Percentiles rank a stretch among this genome's conserved stretches.
Evolutionary conservation across 37 sponge, comb jelly and placozoan species (phyloP).

Genomic region (Crambe crambe): DNA sequence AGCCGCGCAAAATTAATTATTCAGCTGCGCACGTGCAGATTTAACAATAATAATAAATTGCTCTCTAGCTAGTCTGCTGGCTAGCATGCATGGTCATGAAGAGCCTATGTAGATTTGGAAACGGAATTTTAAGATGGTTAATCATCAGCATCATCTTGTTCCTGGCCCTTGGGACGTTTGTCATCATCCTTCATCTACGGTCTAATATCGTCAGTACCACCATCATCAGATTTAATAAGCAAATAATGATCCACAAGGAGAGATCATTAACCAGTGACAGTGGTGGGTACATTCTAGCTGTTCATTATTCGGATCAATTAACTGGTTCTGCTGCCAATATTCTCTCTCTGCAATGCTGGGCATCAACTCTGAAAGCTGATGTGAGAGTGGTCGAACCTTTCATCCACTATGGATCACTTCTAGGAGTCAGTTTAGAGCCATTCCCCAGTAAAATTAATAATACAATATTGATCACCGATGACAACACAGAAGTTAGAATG

Average conservation of each 20-base stretch:
- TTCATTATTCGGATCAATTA: neutral
- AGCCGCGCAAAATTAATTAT: too few species aligned
- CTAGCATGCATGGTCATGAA: too few species aligned
- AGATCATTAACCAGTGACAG: neutral
- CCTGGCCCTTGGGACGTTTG: too few species aligned
- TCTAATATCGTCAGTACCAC: too few species aligned
- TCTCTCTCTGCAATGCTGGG: neutral
- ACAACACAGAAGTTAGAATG: neutral
- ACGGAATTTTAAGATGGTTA: too few species aligned
- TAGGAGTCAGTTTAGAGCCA: neutral
- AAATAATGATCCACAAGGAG: neutral
- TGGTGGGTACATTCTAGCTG: neutral
- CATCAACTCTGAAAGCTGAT: neutral
- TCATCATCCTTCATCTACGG: too few species aligned
- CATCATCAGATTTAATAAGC: too few species aligned
- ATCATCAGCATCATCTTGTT: too few species aligned
- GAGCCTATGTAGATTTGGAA: too few species aligned
- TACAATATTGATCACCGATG: neutral
- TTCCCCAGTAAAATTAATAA: neutral
- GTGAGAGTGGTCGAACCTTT: neutral
- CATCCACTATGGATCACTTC: neutral
- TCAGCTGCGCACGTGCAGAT: too few species aligned
- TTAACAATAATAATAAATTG: too few species aligned
- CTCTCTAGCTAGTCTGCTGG: too few species aligned
- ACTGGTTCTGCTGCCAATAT: neutral